Conservation (phyloP, 2,797 vertebrate species). For the Lagorchestes hirsutus region DNA sequence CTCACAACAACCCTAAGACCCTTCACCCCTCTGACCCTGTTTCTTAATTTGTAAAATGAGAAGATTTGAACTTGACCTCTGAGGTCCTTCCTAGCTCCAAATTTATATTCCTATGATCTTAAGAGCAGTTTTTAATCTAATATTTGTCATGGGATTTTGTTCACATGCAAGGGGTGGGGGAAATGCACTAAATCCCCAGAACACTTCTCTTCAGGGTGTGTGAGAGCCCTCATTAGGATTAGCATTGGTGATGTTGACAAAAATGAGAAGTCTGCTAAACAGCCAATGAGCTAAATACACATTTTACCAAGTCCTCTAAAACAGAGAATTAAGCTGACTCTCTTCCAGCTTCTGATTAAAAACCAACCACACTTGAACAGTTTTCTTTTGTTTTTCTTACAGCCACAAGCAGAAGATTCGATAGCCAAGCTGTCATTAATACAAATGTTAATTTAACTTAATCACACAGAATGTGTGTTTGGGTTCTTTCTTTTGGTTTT, state of each 20-base stretch:
- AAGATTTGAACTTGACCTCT: background rate
- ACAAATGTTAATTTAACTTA: constrained; percentile 59
- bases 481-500: background rate
- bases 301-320: constrained; percentile 7
- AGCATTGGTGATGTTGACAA: constrained; percentile 3
- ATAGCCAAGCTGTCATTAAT: constrained; percentile 68
- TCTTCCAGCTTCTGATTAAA: constrained; percentile 71
- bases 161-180: background rate
- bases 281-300: background rate
- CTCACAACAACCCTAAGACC: background rate
- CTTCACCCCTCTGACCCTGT: background rate
- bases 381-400: constrained; percentile 72
- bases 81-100: background rate
- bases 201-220: background rate
- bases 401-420: constrained; percentile 63
- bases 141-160: background rate
- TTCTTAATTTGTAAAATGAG: background rate
- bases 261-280: background rate
- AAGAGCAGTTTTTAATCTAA: background rate
- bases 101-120: background rate
- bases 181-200: background rate
- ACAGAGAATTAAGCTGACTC: constrained; percentile 40
- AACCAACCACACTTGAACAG: constrained; percentile 62
- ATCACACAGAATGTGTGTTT: background rate
- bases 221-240: background rate